A percentile compares a stretch with the other conserved stretches of the same genome.
phyloP scores from a whole-genome alignment of 2,797 vertebrate species.

The Microctenopoma steveboyesi region DNA sequence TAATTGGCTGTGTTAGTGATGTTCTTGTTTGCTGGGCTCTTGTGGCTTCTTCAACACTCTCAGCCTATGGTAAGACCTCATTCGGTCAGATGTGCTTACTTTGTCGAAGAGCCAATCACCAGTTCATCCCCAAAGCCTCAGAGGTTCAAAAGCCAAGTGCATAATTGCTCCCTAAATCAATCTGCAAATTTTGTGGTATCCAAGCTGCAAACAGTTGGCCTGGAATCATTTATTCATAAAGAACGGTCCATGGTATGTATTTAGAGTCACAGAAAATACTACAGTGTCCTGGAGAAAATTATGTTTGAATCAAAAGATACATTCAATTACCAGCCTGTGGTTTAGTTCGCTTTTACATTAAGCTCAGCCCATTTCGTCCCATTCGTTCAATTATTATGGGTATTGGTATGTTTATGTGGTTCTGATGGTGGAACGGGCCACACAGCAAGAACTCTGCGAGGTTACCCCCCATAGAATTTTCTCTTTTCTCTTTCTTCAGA shows the following conservation, averaged over 20 bases:
- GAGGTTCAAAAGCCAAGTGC: conserved; percentile 82
- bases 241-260: conserved; percentile 41
- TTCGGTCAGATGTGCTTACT: conserved; percentile 79
- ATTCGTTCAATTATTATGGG: conserved; percentile 61
- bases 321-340: conserved; percentile 65
- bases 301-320: conserved; percentile 61
- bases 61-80: conserved; percentile 58
- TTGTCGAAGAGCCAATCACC: conserved; percentile 79
- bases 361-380: conserved; percentile 46
- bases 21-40: conserved; percentile 72
- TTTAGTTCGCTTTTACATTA: conserved; percentile 65
- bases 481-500: conserved; percentile 36
- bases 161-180: conserved; percentile 83
- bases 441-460: conserved; percentile 58
- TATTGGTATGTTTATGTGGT: conserved; percentile 68
- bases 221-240: conserved; percentile 67
- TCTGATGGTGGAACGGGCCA: conserved; percentile 58
- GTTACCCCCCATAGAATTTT: conserved; percentile 20
- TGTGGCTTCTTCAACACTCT: conserved; percentile 71
- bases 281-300: conserved; percentile 53
- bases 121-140: conserved; percentile 79
- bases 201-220: conserved; percentile 72
- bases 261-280: conserved; percentile 60
- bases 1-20: conserved; percentile 52
- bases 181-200: conserved; percentile 79